Evolutionary conservation across 2,888 invertebrate species (phyloP), one percentile per base, ranked within the genome.

Genomic region (Chydorus sphaericus): DNA sequence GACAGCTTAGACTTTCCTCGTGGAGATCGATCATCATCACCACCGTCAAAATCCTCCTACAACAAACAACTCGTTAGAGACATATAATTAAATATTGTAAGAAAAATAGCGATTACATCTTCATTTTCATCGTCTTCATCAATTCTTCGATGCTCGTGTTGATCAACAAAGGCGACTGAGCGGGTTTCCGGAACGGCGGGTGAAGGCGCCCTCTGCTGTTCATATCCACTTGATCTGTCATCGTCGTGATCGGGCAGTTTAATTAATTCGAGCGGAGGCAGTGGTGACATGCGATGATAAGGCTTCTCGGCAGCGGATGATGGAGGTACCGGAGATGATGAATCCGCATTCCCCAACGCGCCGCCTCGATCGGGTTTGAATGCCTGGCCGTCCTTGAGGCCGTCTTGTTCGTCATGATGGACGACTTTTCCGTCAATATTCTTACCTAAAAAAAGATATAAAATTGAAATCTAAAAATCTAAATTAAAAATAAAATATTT

Each of bases 1-100:
- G 89, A 84, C 59, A 92, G 79, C 59, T 81, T 77, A 66, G 79
- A 79, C 63, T 75, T 75, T 61, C 59, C 60, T 11, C 26, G 38
- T 11, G 48, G 55, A 30, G 58, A 58, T 5, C 38, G 51, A 18
- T 55, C 60, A 20, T 44, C 58, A 20, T 56, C 60, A 16, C 38
- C 50, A 16, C 30, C 55, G 8, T 54, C 53, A 14, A 51, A 59
- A 29, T 44, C 58, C 49, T 57, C 57, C 7, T 16, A 23, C 11
- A 8, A 44, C 10, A 23, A 26, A 44, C 10, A 44, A 23, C 26
- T 11, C 7, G 3, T 11, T 4, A 44, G 14, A 10, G 33, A 11
- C 14, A 23, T 26, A 26, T 5, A 44, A 44, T 2, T 26, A 14
- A 14, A 33, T 8, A 8, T 8, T 10, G 33, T 10, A 14, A 33